A percentile compares a stretch with the other conserved stretches of the same genome.
These are phyloP conservation scores for Caenorhabditis sp. DNA, from an alignment of 2,888 invertebrate species.

Conservation along the genomic window DNA sequence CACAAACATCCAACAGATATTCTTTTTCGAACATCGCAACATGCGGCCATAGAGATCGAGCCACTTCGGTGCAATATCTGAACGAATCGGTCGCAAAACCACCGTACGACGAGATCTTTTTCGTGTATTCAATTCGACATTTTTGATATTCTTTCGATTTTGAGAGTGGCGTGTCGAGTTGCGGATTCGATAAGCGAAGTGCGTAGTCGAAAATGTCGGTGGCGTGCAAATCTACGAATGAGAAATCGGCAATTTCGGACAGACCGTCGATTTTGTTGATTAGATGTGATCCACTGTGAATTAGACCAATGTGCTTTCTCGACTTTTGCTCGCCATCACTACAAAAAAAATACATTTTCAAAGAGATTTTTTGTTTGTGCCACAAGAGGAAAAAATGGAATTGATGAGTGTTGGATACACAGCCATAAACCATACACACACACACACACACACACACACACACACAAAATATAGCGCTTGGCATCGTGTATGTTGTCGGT, in stretches of 20 bases:
- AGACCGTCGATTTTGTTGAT: conserved; percentile 27
- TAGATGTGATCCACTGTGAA: conserved; percentile 34
- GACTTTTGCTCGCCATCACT: conserved; percentile 36
- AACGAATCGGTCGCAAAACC: conserved; percentile 59
- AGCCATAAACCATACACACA: too few species aligned
- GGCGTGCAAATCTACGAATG: conserved; percentile 66
- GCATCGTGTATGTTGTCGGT: too few species aligned
- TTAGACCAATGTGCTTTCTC: conserved; percentile 29
- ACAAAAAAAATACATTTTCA: background rate
- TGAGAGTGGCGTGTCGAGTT: conserved; percentile 35
- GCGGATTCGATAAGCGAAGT: conserved; percentile 46
- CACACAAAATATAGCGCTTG: too few species aligned
- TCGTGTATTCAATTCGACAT: conserved; percentile 58
- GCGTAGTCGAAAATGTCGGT: conserved; percentile 69
- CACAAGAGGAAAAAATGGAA: too few species aligned
- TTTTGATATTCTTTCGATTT: conserved; percentile 54
- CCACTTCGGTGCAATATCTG: conserved; percentile 51
- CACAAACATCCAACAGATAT: conserved; percentile 46
- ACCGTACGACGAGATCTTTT: conserved; percentile 59
- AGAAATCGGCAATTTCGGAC: conserved; percentile 27
- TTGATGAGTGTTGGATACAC: too few species aligned
- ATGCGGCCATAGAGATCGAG: conserved; percentile 44
- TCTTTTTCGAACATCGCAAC: conserved; percentile 24
- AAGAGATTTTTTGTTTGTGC: background rate
- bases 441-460: too few species aligned